Evolutionary conservation across 2,113 vertebrate species (phyloP).

Genomic region (Tetrao urogallus): DNA sequence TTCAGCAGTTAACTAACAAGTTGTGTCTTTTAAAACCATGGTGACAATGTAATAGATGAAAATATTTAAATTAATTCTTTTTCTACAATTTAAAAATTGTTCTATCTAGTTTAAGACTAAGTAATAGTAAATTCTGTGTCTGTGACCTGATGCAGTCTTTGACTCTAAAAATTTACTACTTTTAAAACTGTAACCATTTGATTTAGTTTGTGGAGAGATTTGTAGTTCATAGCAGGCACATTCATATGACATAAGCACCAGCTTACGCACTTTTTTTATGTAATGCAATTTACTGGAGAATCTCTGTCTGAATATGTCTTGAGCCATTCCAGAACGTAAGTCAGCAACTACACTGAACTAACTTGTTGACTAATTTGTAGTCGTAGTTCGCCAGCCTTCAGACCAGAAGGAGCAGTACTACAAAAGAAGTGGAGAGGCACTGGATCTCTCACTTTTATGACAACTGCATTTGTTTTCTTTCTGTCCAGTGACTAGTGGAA

Average conservation of each 20-base stretch:
- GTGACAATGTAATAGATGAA: neutral
- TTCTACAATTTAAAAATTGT: neutral
- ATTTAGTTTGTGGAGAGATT: neutral
- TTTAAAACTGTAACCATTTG: neutral
- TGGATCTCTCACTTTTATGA: neutral
- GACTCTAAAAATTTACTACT: neutral
- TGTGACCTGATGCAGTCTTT: neutral
- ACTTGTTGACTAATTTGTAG: neutral
- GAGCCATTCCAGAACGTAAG: neutral
- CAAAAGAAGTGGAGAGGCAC: neutral
- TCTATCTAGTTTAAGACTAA: neutral
- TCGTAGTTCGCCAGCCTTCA: neutral
- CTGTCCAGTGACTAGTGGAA: neutral
- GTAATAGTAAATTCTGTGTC: neutral
- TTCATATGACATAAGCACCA: neutral
- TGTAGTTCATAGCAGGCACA: neutral
- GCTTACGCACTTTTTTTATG: neutral
- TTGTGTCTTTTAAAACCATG: neutral
- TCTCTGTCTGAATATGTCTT: fast-evolving
- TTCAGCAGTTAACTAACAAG: neutral
- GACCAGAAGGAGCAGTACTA: neutral
- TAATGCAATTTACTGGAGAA: neutral
- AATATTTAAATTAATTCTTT: neutral
- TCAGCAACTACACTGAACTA: fast-evolving
- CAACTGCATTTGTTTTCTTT: neutral